These are phyloP conservation scores for Entomobrya proxima DNA, from an alignment of 2,888 invertebrate genomes.

Conservation along the genomic window DNA sequence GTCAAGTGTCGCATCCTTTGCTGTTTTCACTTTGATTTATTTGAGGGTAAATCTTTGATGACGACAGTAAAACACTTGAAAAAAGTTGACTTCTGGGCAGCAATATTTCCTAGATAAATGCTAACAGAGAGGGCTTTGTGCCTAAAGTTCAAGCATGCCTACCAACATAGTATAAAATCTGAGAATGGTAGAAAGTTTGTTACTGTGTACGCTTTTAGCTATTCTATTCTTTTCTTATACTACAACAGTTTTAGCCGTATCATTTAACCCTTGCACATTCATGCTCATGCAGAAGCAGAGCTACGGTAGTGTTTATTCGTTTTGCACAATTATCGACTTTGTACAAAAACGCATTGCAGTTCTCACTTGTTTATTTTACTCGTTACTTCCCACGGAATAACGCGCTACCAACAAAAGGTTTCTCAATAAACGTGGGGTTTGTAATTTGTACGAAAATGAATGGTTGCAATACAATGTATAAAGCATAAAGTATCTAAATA, in stretches of 20 bases:
- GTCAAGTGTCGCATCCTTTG: slow-evolving; percentile 58
- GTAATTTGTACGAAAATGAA: not conserved
- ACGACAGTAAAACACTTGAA: not conserved
- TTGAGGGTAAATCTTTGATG: slow-evolving; percentile 22
- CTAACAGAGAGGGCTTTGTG: no score
- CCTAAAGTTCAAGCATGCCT: no score
- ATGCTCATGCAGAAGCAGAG: slow-evolving; percentile 16
- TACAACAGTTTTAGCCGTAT: no score
- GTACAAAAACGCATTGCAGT: not conserved
- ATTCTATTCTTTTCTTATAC: no score
- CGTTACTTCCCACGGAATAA: not conserved
- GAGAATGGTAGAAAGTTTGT: no score
- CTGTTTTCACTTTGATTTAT: slow-evolving; percentile 48
- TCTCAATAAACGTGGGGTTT: not conserved
- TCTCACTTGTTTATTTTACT: not conserved
- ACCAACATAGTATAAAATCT: no score
- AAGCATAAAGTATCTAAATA: no score
- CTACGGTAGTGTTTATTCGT: not conserved
- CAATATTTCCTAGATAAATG: no score
- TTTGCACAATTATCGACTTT: slow-evolving; percentile 15
- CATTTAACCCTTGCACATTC: no score
- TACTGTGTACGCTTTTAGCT: no score
- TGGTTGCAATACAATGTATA: not conserved
- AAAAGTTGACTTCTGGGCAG: no score
- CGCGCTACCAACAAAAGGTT: no score